phyloP scores from a whole-genome alignment of 2,888 invertebrate genomes.

The Chymomyza caudatula region DNA sequence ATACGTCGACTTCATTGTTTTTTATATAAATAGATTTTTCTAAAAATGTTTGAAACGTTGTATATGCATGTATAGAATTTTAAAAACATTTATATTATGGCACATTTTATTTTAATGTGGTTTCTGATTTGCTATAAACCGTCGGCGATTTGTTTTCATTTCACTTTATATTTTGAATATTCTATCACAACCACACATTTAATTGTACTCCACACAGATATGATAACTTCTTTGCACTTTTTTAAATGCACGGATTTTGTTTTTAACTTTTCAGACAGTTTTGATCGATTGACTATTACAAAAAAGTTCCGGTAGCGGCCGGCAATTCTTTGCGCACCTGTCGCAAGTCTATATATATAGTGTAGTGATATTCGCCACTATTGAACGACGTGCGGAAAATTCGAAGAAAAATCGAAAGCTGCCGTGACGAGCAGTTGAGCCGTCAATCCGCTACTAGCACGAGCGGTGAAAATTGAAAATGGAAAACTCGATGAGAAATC shows the following conservation, averaged over 20 bases:
- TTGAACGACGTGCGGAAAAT: conserved; percentile 18
- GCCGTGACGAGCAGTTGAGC: conserved; percentile 76
- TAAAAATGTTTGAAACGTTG: conserved; percentile 22
- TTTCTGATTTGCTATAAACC: too few species aligned
- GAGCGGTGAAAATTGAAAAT: conserved; percentile 74
- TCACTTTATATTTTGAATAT: too few species aligned
- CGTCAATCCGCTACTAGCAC: conserved; percentile 74
- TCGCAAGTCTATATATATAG: not conserved
- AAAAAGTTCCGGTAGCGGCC: not conserved
- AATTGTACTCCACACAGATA: too few species aligned
- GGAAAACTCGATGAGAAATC: conserved; percentile 65
- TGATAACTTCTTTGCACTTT: too few species aligned
- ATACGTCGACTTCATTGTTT: conserved; percentile 15
- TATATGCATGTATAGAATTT: not conserved
- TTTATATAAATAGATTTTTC: conserved; percentile 7
- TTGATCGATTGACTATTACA: not conserved
- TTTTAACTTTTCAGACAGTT: not conserved
- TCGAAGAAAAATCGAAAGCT: conserved; percentile 48
- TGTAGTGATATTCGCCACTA: not conserved
- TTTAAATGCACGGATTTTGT: not conserved
- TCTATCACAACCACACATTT: too few species aligned
- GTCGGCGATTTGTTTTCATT: too few species aligned
- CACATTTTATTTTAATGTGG: not conserved
- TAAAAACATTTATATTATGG: not conserved
- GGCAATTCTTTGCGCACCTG: not conserved